Evolutionary conservation across 2,797 vertebrate species (phyloP).

Genomic region (Pseudomugil gertrudae): DNA sequence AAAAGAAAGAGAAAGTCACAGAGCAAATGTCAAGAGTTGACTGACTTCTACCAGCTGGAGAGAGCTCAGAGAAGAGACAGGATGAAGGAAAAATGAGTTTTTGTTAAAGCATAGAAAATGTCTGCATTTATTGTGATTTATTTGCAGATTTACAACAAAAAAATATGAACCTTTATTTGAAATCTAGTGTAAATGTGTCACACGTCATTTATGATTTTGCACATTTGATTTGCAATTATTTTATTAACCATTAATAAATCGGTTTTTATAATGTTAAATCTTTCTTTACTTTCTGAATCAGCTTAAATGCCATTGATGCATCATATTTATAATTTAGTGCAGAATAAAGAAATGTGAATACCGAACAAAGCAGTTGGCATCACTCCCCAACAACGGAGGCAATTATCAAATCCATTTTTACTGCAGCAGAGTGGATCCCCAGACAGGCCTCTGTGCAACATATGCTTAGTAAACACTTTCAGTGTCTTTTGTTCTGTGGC

Average conservation of each 20-base stretch:
- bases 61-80: too few species aligned
- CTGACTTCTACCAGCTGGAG: too few species aligned
- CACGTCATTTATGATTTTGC: background rate
- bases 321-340: constrained; percentile 5
- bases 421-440: constrained; percentile 27
- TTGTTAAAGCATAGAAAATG: too few species aligned
- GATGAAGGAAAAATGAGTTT: too few species aligned
- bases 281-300: background rate
- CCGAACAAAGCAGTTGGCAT: constrained; percentile 21
- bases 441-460: constrained; percentile 23
- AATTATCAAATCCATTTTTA: constrained; percentile 34
- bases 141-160: too few species aligned
- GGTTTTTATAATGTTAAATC: background rate
- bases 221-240: background rate
- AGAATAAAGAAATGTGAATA: constrained; percentile 10
- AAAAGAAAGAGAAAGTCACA: too few species aligned
- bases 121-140: too few species aligned
- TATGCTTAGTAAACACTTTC: constrained; percentile 62
- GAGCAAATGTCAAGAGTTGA: too few species aligned
- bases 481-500: constrained; percentile 31
- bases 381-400: constrained; percentile 17
- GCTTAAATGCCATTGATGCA: constrained; percentile 2
- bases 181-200: too few species aligned
- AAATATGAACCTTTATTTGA: too few species aligned
- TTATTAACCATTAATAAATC: background rate